A percentile compares a stretch with the other conserved stretches of the same genome.
Conservation (phyloP, 2,888 invertebrate species). For the Athetis lepigone region DNA sequence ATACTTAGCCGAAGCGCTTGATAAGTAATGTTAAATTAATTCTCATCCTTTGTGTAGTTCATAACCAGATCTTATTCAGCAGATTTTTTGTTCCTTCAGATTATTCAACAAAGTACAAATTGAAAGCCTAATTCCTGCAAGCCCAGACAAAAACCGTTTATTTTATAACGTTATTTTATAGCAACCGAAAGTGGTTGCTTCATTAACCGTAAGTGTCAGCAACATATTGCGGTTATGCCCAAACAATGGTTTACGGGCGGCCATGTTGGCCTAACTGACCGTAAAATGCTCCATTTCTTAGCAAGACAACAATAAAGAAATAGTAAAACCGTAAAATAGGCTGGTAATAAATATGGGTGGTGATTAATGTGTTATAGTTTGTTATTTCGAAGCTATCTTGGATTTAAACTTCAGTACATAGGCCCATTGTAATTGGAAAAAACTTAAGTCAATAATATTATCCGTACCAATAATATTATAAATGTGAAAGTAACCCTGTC, state of each 20-base stretch:
- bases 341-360: slow-evolving; percentile 45
- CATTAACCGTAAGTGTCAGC: slow-evolving; percentile 52
- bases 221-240: slow-evolving; percentile 54
- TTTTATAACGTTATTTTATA: slow-evolving; percentile 57
- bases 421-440: no score
- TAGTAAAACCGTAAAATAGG: slow-evolving; percentile 46
- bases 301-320: slow-evolving; percentile 56
- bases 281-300: slow-evolving; percentile 54
- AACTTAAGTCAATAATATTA: no score
- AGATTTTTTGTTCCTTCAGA: not conserved
- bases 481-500: no score
- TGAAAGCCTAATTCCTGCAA: not conserved
- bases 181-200: slow-evolving; percentile 50
- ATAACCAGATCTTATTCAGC: no score
- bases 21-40: no score
- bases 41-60: no score
- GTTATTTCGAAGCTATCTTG: slow-evolving; percentile 1
- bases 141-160: slow-evolving; percentile 17
- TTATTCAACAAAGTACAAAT: not conserved
- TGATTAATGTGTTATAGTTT: slow-evolving; percentile 47
- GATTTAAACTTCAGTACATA: no score
- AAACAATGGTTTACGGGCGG: slow-evolving; percentile 63
- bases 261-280: slow-evolving; percentile 57
- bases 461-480: no score
- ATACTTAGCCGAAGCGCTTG: no score